Evolutionary conservation across 2,797 vertebrate genomes (phyloP), one percentile per base, ranked within the genome.

Genomic region (Lepus townsendii): DNA sequence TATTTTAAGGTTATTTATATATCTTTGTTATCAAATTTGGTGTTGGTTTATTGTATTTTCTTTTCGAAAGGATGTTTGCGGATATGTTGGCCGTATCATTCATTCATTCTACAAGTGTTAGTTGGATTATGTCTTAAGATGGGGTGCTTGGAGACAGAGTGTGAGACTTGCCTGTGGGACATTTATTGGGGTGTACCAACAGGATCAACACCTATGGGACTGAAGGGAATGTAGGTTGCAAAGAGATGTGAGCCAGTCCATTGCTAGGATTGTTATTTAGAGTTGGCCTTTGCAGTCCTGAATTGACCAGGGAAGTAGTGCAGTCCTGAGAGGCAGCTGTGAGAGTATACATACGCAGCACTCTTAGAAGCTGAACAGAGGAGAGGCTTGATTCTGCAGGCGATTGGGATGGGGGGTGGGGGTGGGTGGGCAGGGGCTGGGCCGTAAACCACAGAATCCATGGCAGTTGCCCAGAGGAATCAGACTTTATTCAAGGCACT

Each of bases 21-120:
- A 50, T 60, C n/a, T 76, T 90, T 78, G 42, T 71, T 73, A 66
- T 38, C 50, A 52, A 0, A 71, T 82, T 85, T 57, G 35, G 69
- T 90, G 8, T 76, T 84, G 42, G 13, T 22, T 93, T 78, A 26
- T 76, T 90, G 1, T n/a, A 14, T 63, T 52, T 92, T 95, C 54
- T 24, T 86, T 92, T 94, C 63, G 63, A 60, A 77, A 86, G 35
- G 68, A 60, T 17, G 10, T 75, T 3, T 26, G 5, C 77, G 42
- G 26, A 42, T 72, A 17, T 68, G 42, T 22, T 32, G 17, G 30
- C 63, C 50, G 3, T 85, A 22, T 80, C 24, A 32, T 84, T 42
- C 22, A 76, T 76, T 80, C 38, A 66, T 78, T 85, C 57, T 47
- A 62, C 9, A 50, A 7, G 54, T n/a, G 26, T 68, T 73, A 72